phyloP scores from a whole-genome alignment of 2,888 invertebrate genomes.

The Agrotis segetum region DNA sequence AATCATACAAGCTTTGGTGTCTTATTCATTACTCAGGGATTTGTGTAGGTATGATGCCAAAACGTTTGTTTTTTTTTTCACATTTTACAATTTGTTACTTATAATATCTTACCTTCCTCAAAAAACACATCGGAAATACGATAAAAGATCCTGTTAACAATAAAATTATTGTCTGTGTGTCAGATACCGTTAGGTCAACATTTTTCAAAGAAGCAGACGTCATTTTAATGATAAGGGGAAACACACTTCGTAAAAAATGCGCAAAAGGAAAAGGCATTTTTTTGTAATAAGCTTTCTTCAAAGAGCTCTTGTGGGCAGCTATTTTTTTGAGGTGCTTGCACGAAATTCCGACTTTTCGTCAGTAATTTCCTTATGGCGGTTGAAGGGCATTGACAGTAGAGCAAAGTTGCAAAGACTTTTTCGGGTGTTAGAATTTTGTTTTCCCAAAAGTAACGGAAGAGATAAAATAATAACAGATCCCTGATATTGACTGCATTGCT shows the following conservation, averaged over 20 bases:
- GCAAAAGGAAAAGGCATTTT: slow-evolving; percentile 3
- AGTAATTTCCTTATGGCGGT: not conserved
- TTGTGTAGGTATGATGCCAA: not conserved
- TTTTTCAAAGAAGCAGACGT: slow-evolving; percentile 12
- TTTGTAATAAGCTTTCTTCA: not conserved
- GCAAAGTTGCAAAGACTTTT: too few relatives aligned
- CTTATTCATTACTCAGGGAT: not conserved
- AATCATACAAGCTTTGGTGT: not conserved
- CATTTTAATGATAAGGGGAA: slow-evolving; percentile 21
- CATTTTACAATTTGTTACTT: not conserved
- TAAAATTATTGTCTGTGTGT: slow-evolving; percentile 1
- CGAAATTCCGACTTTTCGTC: not conserved
- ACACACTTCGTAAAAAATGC: not conserved
- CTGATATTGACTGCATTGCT: not conserved
- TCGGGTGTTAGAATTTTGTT: too few relatives aligned
- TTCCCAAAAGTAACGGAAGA: too few relatives aligned
- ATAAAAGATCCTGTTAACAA: not conserved
- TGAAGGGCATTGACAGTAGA: not conserved
- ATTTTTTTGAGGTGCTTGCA: not conserved
- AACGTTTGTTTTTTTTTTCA: not conserved
- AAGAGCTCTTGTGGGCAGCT: not conserved
- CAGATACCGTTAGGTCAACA: slow-evolving; percentile 23
- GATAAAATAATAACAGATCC: too few relatives aligned
- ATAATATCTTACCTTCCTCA: not conserved
- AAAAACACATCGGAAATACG: not conserved